phyloP scores from a whole-genome alignment of 2,888 invertebrate species.

The Stenolophus ochropezus region DNA sequence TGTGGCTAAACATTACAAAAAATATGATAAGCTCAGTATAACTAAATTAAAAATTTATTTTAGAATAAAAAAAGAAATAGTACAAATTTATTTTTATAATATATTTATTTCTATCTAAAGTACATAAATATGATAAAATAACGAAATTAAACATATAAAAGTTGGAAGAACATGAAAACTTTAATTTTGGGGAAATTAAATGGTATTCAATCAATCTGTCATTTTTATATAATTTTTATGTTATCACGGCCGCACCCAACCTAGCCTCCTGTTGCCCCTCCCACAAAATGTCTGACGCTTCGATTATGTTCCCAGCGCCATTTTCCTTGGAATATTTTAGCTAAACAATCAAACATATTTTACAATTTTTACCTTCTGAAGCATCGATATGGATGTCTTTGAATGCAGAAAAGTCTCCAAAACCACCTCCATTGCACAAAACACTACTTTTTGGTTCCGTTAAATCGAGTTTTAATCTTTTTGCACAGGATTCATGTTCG shows the following conservation, averaged over 20 bases:
- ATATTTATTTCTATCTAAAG: slow-evolving; percentile 43
- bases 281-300: slow-evolving; percentile 72
- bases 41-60: slow-evolving; percentile 11
- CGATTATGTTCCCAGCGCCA: slow-evolving; percentile 71
- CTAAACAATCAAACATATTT: slow-evolving; percentile 73
- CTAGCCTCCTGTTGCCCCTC: slow-evolving; percentile 68
- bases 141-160: slow-evolving; percentile 35
- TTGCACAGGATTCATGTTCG: slow-evolving; percentile 72
- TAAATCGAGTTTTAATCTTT: slow-evolving; percentile 71
- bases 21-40: not conserved
- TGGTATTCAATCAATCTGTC: not conserved
- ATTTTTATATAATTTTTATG: slow-evolving; percentile 19
- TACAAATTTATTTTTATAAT: slow-evolving; percentile 40
- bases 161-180: slow-evolving; percentile 23
- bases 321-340: slow-evolving; percentile 70
- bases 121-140: slow-evolving; percentile 42
- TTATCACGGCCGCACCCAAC: slow-evolving; percentile 48
- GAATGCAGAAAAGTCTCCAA: slow-evolving; percentile 70
- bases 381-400: slow-evolving; percentile 69
- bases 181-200: slow-evolving; percentile 35
- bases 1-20: slow-evolving; percentile 6
- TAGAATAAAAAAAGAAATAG: slow-evolving; percentile 44
- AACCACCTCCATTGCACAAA: slow-evolving; percentile 70
- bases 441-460: slow-evolving; percentile 69
- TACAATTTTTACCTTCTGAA: slow-evolving; percentile 72